Evolutionary conservation across 1,140 invertebrate genomes (phyloP), one percentile per base, ranked within the genome.

Genomic region (Thalassaphorura encarpata): DNA sequence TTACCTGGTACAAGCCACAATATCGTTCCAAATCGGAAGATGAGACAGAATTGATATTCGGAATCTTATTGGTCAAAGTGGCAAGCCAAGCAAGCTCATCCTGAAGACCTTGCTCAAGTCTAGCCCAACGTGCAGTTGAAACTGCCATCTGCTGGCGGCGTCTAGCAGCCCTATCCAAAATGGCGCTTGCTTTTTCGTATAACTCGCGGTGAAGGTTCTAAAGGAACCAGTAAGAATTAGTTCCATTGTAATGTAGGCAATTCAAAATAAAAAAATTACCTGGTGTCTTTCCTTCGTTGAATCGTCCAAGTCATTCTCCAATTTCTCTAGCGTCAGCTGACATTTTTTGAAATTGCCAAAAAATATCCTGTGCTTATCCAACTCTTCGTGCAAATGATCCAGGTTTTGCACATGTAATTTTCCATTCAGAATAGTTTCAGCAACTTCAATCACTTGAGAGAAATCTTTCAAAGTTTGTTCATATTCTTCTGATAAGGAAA

Each of bases 281-380:
- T 84, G 80, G 65, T 88, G 85, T 36, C 85, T 82, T 41, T 83
- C 75, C 33, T 80, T 80, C 2, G 84, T 83, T 11, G 86, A 85
- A 68, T 82, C 76, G 67, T 90, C 87, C 15, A 90, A 72, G 70
- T 88, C 86, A 59, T 82, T 81, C 70, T 89, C 87, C 16, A 91
- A 68, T 0, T 86, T 88, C 70, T 90, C 87, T 19, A 92, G 71
- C 59, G 89, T 86, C 56, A 68, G 67, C 64, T 83, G 77, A 64
- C 87, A 90, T 56, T 89, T 85, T 65, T 85, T 89, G 11, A 92
- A 70, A 64, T 88, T 89, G 0, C 87, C 83, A 67, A 91, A 90
- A 71, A 90, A 89, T 66, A 87, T 88, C 40, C 86, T 77, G 67
- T 89, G 85, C 66, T 87, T 90, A 62, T 89, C 85, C 71, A 90